Base-by-base conservation (phyloP, 2,797 vertebrate species). In the Botia kubotai region DNA sequence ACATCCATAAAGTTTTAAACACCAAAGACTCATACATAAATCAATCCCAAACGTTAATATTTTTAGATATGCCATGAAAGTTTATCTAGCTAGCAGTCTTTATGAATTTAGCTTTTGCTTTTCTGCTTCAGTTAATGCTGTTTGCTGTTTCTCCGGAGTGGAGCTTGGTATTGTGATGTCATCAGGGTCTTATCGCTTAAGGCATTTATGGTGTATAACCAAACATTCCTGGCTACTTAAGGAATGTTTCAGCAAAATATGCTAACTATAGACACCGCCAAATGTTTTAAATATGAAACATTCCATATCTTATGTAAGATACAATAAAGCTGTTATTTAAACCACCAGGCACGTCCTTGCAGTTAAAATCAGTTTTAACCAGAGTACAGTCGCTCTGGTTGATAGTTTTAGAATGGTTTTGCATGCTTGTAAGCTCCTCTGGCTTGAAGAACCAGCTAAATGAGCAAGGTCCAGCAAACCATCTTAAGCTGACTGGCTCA, bases 201-300 rank as follows among this genome's bases (percentile, higher is more conserved):
- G 91, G 91, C 90, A 93, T 91, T 88, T 88, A 93, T 86, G 90
- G 91, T 91, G 91, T 93, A 89, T 89, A 89, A 85, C 90, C 79
- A 77, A 76, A 55, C 72, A 90, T 89, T 90, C 85, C 66, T 57
- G 60, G 73, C 71, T 55, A 74, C 80, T 79, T 92, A 87, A 90
- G 90, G 90, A 88, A 88, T 75, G 83, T 69, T 76, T 66, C 6
- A 6, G 6, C 46, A 57, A 62, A 62, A 53, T 62, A 62, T 60
- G 36, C 26, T 39, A 53, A 36, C 21, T 69, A 69, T 29, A 55
- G 50, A 72, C 2, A 21, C n/a, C 50, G 52, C 16, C 43, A 46
- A 46, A 46, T 46, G 16, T 43, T 67, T 67, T 33, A n/a, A 10
- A 67, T 43, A 33, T 43, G 29, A n/a, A 33, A 33, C 23, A 72